Conservation (phyloP, 2,888 invertebrate species). For the Athripsodes cinereus region DNA sequence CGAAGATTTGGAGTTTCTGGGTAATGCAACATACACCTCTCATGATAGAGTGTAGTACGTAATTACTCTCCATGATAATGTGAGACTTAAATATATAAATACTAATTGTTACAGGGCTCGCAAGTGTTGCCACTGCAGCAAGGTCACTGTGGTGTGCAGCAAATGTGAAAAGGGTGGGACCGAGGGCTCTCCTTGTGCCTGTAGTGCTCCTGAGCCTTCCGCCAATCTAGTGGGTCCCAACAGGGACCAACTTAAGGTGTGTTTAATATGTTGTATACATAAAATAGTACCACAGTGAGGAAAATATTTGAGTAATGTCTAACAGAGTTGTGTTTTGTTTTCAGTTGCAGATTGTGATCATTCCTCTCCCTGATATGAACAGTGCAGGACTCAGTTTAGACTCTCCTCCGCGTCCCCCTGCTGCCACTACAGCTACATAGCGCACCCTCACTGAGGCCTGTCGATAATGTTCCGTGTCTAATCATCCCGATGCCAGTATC, state of each 20-base stretch:
- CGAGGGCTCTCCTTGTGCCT: constrained; percentile 28
- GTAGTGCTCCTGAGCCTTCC: constrained; percentile 29
- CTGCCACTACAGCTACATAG: background rate
- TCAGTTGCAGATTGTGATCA: constrained; percentile 29
- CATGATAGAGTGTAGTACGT: background rate
- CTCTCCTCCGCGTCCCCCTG: background rate
- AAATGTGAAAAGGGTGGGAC: constrained; percentile 32
- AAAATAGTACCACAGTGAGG: no score
- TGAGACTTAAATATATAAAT: background rate
- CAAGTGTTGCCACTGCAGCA: constrained; percentile 36
- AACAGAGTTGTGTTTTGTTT: background rate
- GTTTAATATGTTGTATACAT: background rate
- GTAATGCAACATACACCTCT: constrained; percentile 2
- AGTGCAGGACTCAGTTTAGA: no score
- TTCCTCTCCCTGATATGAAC: constrained; percentile 53
- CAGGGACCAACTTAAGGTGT: constrained; percentile 60
- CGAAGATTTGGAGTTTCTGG: constrained; percentile 10
- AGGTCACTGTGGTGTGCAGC: constrained; percentile 37
- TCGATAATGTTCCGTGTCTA: no score
- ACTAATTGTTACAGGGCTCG: constrained; percentile 4
- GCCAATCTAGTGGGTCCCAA: constrained; percentile 61
- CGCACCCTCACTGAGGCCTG: no score
- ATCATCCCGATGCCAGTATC: no score
- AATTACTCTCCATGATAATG: no score
- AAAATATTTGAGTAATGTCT: no score